These are phyloP conservation scores for Hybognathus amarus DNA, from an alignment of 2,797 vertebrate genomes.

Conservation along the genomic window DNA sequence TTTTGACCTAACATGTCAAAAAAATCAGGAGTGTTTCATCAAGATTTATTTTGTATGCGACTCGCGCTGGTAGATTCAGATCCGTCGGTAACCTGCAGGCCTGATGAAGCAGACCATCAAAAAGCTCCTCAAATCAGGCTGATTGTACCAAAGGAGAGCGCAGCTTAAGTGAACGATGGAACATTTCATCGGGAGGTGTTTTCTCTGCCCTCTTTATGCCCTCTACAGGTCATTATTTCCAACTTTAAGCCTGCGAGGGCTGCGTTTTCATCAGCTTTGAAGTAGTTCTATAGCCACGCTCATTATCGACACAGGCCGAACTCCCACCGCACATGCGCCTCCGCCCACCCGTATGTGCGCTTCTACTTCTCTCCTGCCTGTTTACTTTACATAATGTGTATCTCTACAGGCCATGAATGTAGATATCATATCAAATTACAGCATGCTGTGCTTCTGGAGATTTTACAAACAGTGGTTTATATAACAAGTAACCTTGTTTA, in stretches of 20 bases:
- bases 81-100: not conserved
- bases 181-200: not conserved
- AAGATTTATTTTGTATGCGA: not conserved
- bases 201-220: constrained; percentile 6
- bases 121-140: constrained; percentile 6
- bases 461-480: not conserved
- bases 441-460: too few relatives aligned
- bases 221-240: constrained; percentile 24
- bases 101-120: not conserved
- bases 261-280: constrained; percentile 62
- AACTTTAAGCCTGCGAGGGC: constrained; percentile 1
- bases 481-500: not conserved
- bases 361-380: constrained; percentile 27
- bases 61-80: not conserved
- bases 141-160: not conserved
- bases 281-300: constrained; percentile 58
- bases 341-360: constrained; percentile 68
- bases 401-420: constrained; percentile 1
- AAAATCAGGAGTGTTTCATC: not conserved
- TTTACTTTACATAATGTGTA: constrained; percentile 46
- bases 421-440: constrained; percentile 6
- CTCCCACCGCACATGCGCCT: constrained; percentile 68
- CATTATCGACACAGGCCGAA: constrained; percentile 69
- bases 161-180: constrained; percentile 2
- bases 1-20: not conserved